Percentiles rank a stretch among this genome's conserved stretches.
phyloP scores from a whole-genome alignment of 2,888 invertebrate genomes.

The Melipona beecheii region DNA sequence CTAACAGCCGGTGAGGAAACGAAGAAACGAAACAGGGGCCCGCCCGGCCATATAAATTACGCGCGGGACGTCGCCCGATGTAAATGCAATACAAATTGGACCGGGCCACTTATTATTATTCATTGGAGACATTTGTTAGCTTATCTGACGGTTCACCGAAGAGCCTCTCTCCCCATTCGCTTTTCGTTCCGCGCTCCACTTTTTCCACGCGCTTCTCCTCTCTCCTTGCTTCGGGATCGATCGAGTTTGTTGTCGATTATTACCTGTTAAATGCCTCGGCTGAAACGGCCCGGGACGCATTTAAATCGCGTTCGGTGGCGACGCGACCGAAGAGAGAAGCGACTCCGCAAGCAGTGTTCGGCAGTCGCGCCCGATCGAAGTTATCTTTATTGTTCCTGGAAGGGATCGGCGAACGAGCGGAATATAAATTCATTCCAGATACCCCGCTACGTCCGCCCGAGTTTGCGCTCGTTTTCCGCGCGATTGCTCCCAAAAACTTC shows the following conservation, averaged over 20 bases:
- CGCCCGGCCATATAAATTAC: constrained; percentile 74
- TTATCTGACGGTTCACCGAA: constrained; percentile 75
- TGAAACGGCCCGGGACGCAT: constrained; percentile 17
- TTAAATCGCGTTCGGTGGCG: constrained; percentile 32
- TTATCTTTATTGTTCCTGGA: constrained; percentile 33
- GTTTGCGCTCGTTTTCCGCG: background rate
- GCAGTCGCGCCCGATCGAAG: background rate
- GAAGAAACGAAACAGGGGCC: constrained; percentile 56
- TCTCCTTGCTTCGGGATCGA: constrained; percentile 23
- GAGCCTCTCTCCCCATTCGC: constrained; percentile 21
- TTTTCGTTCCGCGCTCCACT: constrained; percentile 38
- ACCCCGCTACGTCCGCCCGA: background rate
- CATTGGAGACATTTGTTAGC: constrained; percentile 81
- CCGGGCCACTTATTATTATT: constrained; percentile 79
- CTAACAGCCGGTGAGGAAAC: constrained; percentile 60
- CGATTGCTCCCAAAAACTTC: background rate
- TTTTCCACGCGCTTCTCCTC: constrained; percentile 22
- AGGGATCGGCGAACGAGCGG: constrained; percentile 2
- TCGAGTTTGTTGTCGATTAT: constrained; percentile 46
- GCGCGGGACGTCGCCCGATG: constrained; percentile 74
- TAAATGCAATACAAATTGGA: constrained; percentile 81
- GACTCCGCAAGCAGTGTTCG: background rate
- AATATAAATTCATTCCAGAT: background rate
- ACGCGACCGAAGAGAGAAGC: background rate
- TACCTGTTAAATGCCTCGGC: constrained; percentile 53